These are phyloP conservation scores for Coptotermes formosanus DNA, from an alignment of 1,140 invertebrate species.

Conservation along the genomic window DNA sequence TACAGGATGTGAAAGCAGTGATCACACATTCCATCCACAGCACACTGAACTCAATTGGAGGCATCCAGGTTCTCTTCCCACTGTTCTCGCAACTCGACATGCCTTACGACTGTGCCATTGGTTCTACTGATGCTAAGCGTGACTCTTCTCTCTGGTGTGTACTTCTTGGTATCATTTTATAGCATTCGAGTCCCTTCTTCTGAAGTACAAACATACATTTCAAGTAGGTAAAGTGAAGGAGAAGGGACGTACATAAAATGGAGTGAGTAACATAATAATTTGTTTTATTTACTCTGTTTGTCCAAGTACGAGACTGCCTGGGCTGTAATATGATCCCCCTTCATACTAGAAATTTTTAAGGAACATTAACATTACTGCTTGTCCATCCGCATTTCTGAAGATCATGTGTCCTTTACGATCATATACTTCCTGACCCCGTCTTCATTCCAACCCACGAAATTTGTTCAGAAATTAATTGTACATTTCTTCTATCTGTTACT, in stretches of 20 bases:
- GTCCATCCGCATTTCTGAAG: too few relatives aligned
- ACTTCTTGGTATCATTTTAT: constrained; percentile 23
- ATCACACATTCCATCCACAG: constrained; percentile 99
- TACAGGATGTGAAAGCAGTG: constrained; percentile 96
- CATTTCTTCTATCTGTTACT: too few relatives aligned
- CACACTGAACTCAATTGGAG: constrained; percentile 97
- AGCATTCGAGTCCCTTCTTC: not conserved
- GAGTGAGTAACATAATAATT: not conserved
- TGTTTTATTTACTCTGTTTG: too few relatives aligned
- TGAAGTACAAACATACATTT: too few relatives aligned
- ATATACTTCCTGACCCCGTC: too few relatives aligned
- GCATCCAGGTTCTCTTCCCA: constrained; percentile 97
- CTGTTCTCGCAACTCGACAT: constrained; percentile 97
- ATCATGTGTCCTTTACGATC: too few relatives aligned
- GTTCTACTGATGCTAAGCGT: constrained; percentile 70
- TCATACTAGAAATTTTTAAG: too few relatives aligned
- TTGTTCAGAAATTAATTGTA: too few relatives aligned
- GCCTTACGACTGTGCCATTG: constrained; percentile 71
- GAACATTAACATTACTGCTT: too few relatives aligned
- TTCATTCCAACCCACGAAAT: too few relatives aligned
- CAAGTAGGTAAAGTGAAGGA: not conserved
- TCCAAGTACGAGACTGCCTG: too few relatives aligned
- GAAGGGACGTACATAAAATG: not conserved
- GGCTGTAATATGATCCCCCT: too few relatives aligned
- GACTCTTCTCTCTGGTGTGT: constrained; percentile 83